Conservation (phyloP, 2,797 vertebrate genomes). For the Perodicticus potto region DNA sequence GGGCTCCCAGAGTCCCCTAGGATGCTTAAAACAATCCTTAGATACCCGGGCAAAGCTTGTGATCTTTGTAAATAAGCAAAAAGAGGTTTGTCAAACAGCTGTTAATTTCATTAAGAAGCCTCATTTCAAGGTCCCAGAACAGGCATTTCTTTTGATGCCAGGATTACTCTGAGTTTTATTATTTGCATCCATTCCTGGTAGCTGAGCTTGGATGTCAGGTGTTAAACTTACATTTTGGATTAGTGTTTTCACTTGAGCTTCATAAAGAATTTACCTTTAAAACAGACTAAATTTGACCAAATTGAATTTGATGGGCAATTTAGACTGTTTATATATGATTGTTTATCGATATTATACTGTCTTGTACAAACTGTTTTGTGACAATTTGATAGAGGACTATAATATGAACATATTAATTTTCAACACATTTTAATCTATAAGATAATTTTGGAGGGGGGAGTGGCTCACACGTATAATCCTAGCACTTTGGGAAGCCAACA, state of each 20-base stretch:
- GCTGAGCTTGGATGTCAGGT: constrained; percentile 7
- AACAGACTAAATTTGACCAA: constrained; percentile 22
- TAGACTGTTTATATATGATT: background rate
- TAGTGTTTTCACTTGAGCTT: constrained; percentile 50
- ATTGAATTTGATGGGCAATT: constrained; percentile 31
- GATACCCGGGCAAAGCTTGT: constrained; percentile 45
- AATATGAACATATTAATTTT: constrained; percentile 51
- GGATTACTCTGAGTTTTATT: constrained; percentile 69
- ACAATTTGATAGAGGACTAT: background rate
- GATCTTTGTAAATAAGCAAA: constrained; percentile 69
- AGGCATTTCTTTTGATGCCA: constrained; percentile 66
- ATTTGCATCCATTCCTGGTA: constrained; percentile 47
- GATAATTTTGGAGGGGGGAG: background rate
- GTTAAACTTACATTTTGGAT: constrained; percentile 60
- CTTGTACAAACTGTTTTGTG: constrained; percentile 21
- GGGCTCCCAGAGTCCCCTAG: constrained; percentile 27
- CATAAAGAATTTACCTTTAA: constrained; percentile 39
- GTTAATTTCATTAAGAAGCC: constrained; percentile 76
- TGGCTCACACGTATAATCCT: background rate
- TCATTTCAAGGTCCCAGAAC: constrained; percentile 67
- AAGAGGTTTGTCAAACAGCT: constrained; percentile 67
- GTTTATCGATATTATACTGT: background rate
- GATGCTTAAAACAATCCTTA: constrained; percentile 52
- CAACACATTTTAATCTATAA: constrained; percentile 36
- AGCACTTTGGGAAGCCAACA: too few relatives aligned